Evolutionary conservation across 2,113 vertebrate species (phyloP).

Genomic region (Vombatus ursinus): DNA sequence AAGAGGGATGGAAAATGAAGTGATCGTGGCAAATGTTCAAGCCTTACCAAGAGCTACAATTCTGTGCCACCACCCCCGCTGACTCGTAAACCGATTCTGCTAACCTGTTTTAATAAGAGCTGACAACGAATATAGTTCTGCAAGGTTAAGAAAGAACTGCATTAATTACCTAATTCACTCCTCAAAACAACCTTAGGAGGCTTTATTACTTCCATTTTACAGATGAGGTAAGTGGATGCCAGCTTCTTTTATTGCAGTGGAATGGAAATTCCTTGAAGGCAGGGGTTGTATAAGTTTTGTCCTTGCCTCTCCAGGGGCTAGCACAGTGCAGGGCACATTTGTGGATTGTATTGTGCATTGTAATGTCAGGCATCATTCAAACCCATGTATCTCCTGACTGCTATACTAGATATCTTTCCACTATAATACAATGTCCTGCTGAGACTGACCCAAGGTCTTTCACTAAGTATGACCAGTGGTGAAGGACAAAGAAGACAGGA

Average conservation of each 20-base stretch:
- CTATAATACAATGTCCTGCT: too few species aligned
- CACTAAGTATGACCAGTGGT: too few species aligned
- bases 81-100: too few species aligned
- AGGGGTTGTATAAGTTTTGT: background rate
- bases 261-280: background rate
- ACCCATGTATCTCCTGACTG: background rate
- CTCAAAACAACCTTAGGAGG: background rate
- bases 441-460: too few species aligned
- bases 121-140: background rate
- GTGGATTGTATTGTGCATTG: background rate
- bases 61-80: background rate
- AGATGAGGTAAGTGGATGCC: background rate
- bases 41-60: background rate
- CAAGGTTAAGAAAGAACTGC: background rate
- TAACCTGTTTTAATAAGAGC: background rate
- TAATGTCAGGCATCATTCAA: background rate
- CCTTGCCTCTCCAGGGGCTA: background rate
- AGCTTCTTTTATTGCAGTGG: background rate
- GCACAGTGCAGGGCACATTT: background rate
- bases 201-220: background rate
- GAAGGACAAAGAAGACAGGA: too few species aligned
- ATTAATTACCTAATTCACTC: background rate
- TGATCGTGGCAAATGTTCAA: background rate
- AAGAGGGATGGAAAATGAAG: background rate
- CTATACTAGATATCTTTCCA: background rate